Evolutionary conservation across 2,797 vertebrate species (phyloP).

Genomic region (Anableps anableps): DNA sequence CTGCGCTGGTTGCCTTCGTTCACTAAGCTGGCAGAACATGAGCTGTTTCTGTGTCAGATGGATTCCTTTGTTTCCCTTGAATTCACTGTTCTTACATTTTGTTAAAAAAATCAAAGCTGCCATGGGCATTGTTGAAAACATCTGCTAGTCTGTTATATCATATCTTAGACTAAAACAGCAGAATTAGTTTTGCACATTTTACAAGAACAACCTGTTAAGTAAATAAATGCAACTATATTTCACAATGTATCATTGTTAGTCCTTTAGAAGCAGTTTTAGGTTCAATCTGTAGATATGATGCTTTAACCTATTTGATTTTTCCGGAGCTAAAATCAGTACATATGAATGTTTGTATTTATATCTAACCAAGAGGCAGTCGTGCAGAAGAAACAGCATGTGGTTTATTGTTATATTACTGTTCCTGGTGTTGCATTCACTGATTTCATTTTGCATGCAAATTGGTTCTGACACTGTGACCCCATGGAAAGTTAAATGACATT

Average conservation of each 20-base stretch:
- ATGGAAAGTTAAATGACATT: conserved; percentile 30
- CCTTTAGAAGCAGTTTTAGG: background rate
- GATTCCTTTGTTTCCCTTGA: conserved; percentile 17
- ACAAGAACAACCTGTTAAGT: background rate
- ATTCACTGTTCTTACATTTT: background rate
- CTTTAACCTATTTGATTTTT: background rate
- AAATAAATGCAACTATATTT: background rate
- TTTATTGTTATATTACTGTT: conserved; percentile 33
- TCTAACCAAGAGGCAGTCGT: background rate
- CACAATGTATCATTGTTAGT: background rate
- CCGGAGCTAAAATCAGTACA: conserved; percentile 1
- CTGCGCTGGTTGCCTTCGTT: conserved; percentile 16
- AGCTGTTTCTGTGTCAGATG: conserved; percentile 22
- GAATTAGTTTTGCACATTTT: background rate
- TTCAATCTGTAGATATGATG: background rate
- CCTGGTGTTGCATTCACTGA: conserved; percentile 29
- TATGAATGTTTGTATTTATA: background rate
- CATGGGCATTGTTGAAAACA: background rate
- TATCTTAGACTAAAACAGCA: background rate
- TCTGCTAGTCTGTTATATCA: background rate
- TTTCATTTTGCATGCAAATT: conserved; percentile 49
- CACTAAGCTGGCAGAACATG: conserved; percentile 23
- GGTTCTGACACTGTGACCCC: conserved; percentile 14
- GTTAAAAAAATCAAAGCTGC: conserved; percentile 14
- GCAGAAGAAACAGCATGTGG: conserved; percentile 9